A percentile compares a stretch with the other conserved stretches of the same genome.
phyloP scores from a whole-genome alignment of 2,888 invertebrate species.

The Cremastinae sp. region DNA sequence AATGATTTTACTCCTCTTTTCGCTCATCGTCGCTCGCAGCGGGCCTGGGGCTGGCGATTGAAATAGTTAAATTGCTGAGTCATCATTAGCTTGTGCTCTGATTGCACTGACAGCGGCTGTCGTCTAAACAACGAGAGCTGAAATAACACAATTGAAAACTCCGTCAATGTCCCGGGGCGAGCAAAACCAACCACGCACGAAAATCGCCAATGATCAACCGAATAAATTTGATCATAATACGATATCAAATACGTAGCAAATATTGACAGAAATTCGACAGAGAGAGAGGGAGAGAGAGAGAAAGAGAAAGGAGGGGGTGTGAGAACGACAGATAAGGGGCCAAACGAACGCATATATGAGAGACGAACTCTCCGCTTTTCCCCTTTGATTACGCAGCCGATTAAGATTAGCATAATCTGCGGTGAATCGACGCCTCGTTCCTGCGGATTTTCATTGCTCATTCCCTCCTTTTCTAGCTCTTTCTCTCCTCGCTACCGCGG shows the following conservation, averaged over 20 bases:
- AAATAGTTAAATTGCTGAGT: background rate
- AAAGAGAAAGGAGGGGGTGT: constrained; percentile 16
- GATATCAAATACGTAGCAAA: constrained; percentile 61
- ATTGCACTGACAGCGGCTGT: no score
- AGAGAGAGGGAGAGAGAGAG: constrained; percentile 6
- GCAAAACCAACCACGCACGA: constrained; percentile 32
- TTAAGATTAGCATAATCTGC: constrained; percentile 64
- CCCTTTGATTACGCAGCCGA: constrained; percentile 62
- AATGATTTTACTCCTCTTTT: background rate
- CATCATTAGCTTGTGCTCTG: background rate
- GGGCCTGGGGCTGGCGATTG: background rate
- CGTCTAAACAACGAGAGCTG: constrained; percentile 2
- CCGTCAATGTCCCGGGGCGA: constrained; percentile 12
- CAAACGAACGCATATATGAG: constrained; percentile 28
- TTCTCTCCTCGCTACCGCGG: constrained; percentile 10
- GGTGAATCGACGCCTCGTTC: constrained; percentile 61
- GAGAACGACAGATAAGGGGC: constrained; percentile 20
- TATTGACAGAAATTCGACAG: constrained; percentile 57
- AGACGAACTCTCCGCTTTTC: constrained; percentile 49
- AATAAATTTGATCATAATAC: constrained; percentile 61
- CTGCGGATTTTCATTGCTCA: constrained; percentile 55
- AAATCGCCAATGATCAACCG: constrained; percentile 57
- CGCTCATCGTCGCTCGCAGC: background rate
- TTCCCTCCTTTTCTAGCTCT: constrained; percentile 42
- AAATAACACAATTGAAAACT: constrained; percentile 45